These are phyloP conservation scores for Aptenodytes forsteri DNA, from an alignment of 2,113 vertebrate genomes.

Conservation along the genomic window DNA sequence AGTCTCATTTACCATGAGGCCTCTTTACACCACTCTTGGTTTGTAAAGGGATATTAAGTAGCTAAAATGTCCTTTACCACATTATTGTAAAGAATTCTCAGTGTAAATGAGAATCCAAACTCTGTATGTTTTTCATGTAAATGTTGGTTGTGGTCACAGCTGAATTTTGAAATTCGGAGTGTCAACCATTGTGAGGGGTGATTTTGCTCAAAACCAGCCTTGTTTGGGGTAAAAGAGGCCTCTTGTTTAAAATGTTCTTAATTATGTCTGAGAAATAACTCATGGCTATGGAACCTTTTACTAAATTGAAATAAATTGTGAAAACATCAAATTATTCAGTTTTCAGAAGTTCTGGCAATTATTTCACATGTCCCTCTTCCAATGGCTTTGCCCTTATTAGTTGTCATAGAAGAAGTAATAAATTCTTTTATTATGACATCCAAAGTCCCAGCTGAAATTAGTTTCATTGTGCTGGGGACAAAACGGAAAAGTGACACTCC, in stretches of 20 bases:
- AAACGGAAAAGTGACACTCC: slow-evolving; percentile 62
- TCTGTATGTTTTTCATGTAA: slow-evolving; percentile 35
- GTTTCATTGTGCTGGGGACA: slow-evolving; percentile 65
- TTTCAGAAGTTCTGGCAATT: slow-evolving; percentile 65
- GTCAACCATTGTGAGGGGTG: slow-evolving; percentile 28
- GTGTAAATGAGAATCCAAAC: slow-evolving; percentile 36
- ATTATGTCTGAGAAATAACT: slow-evolving; percentile 60
- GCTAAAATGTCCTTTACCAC: slow-evolving; percentile 35
- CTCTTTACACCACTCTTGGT: slow-evolving; percentile 39
- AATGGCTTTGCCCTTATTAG: slow-evolving; percentile 58
- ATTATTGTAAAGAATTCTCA: slow-evolving; percentile 46
- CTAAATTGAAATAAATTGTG: slow-evolving; percentile 65
- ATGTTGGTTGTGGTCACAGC: slow-evolving; percentile 24
- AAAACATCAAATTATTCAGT: slow-evolving; percentile 63
- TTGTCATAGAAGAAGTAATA: slow-evolving; percentile 61
- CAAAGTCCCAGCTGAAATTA: slow-evolving; percentile 44
- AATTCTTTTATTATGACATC: slow-evolving; percentile 63
- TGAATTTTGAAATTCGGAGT: slow-evolving; percentile 34
- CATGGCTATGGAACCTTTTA: slow-evolving; percentile 59
- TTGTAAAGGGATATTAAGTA: slow-evolving; percentile 52
- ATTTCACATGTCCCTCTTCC: slow-evolving; percentile 43
- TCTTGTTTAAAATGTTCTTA: slow-evolving; percentile 59
- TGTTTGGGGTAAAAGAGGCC: slow-evolving; percentile 47
- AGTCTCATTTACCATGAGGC: slow-evolving; percentile 51
- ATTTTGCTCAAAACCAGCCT: slow-evolving; percentile 44